Evolutionary conservation across 2,113 vertebrate genomes (phyloP).

Genomic region (Strix uralensis): DNA sequence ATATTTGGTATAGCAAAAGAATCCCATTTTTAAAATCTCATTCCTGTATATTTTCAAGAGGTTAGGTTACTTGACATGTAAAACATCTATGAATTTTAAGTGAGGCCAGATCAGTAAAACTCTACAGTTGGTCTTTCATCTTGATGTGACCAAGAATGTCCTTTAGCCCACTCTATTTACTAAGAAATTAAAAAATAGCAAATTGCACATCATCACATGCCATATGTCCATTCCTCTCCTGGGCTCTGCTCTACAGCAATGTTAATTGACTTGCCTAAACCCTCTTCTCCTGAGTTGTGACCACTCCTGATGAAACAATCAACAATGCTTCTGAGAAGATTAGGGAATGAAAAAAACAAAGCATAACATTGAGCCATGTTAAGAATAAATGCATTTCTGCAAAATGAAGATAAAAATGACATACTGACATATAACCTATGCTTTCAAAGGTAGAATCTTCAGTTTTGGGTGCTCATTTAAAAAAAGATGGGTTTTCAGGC

Average conservation of each 20-base stretch:
- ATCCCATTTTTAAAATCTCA: background rate
- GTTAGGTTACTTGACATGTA: conserved; percentile 23
- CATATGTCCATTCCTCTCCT: conserved; percentile 31
- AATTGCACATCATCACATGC: conserved; percentile 4
- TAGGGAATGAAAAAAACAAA: conserved; percentile 32
- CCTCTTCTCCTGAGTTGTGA: conserved; percentile 40
- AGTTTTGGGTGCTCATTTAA: background rate
- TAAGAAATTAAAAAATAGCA: conserved; percentile 45
- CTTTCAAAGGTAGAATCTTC: background rate
- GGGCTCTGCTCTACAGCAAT: conserved; percentile 47
- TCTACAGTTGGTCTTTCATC: conserved; percentile 33
- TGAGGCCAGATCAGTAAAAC: conserved; percentile 14
- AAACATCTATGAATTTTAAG: conserved; percentile 46
- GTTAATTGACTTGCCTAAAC: conserved; percentile 57
- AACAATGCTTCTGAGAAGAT: background rate
- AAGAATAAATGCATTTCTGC: background rate
- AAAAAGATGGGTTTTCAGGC: background rate
- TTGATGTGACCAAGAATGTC: conserved; percentile 48
- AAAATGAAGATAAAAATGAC: background rate
- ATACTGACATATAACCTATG: background rate
- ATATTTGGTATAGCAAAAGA: conserved; percentile 27
- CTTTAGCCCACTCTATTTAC: conserved; percentile 35
- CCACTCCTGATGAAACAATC: conserved; percentile 32
- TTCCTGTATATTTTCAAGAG: conserved; percentile 29
- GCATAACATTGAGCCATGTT: background rate